Base-by-base conservation (phyloP, 92 coral and sea anemone species). In the Palythoa grandis region DNA sequence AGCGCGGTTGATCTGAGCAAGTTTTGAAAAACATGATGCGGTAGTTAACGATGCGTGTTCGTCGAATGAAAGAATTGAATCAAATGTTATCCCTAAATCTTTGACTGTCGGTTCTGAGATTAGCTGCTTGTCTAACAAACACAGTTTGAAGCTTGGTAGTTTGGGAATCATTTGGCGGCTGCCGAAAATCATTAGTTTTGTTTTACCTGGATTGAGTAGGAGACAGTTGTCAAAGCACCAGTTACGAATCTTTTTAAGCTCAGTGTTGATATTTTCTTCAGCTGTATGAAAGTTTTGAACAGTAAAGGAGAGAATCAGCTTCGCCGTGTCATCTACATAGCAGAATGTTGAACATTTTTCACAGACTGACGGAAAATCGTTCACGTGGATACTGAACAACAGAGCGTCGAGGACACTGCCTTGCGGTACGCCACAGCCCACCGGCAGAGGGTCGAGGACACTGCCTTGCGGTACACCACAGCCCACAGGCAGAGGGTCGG, bases 211-310 rank as follows among this genome's bases (percentile, higher is more conserved):
- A 20, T 67, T 67, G 72, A 67, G 72, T 24, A 22, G n/a, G 67
- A 63, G 74, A 37, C 86, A 37, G 76, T 63, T 80, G 24, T 61
- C 86, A 52, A 61, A 80, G 86, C 86, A 80, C 76, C 76, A 80
- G 52, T 80, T 80, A 20, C 86, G 24, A 17, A 63, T 60, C 74
- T 71, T 80, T 50, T 80, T 40, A 37, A 80, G 76, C 14, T 43
- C 2, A 43, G 86, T n/a, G 43, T 80, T 80, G 43, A 61, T 13
- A n/a, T 38, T 80, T 80, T 61, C 48, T 37, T 56, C 9, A 47
- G 73, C 48, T 29, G 7, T 23, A 24, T 15, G 47, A 48, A 72
- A 78, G 86, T 80, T 63, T 23, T 37, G 14, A 23, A 80, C 56
- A 22, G 23, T 80, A 22, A 61, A 61, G 50, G 76, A 80, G 38